Evolutionary conservation across 2,797 vertebrate species (phyloP), one percentile per base, ranked within the genome.

Genomic region (Acestrorhynchus altus): DNA sequence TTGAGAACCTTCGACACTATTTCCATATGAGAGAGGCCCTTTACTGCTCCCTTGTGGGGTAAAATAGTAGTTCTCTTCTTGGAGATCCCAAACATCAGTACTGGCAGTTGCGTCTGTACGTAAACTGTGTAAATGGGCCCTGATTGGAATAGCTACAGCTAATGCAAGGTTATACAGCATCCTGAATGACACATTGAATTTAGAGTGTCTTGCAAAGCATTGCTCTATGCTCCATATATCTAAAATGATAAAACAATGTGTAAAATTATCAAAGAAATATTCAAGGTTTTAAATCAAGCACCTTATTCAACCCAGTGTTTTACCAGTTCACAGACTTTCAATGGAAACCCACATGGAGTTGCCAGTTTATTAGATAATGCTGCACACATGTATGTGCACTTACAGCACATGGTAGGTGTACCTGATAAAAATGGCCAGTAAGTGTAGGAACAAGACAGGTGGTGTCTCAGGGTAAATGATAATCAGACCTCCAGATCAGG

Each of bases 1-100:
- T 46, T 49, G 16, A 18, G 15, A 24, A 52, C 46, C 35, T 46
- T 72, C 57, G 60, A n/a, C 20, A 78, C 13, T 8, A 0, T 8
- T 78, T 63, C 3, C 15, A 16, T 49, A 51, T 39, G 20, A 26
- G 39, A 51, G 57, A 64, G 52, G 6, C 26, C 78, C 66, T 88
- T 59, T 90, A 80, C 86, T 87, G 85, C 90, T 90, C 87, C 83
- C 91, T 84, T 31, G 68, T 85, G 88, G 70, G 15, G 24, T 2
- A 78, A 16, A 63, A 12, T 35, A 16, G 42, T 56, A 87, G 66
- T 47, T 20, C 11, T 61, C 1, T 39, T 26, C 42, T 66, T 64
- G 22, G 1, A 18, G 64, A 47, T 28, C 26, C 11, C 9, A 52
- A n/a, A 6, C 16, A 4, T 8, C 40, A 26, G 20, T 31, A 18